phyloP scores from a whole-genome alignment of 2,113 vertebrate species.

The Sporophila hypoxantha region DNA sequence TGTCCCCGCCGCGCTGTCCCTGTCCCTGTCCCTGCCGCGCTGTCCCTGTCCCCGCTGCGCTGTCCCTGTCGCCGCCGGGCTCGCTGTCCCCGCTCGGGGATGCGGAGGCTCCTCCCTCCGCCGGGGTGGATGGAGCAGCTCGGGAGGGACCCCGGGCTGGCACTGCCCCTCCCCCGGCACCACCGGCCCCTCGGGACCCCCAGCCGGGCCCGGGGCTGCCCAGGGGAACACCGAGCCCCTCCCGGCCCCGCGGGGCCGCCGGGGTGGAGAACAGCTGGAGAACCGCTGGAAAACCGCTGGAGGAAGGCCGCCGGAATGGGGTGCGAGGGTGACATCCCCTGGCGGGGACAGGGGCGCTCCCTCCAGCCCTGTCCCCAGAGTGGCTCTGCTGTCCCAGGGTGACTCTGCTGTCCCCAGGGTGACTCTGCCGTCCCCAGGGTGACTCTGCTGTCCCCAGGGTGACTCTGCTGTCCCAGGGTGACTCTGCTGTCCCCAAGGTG shows the following conservation, averaged over 20 bases:
- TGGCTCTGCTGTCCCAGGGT: neutral
- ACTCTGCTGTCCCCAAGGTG: too few relatives aligned
- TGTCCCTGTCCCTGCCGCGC: neutral
- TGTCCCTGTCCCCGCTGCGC: neutral
- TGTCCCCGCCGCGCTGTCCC: neutral
- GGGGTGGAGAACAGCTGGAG: neutral
- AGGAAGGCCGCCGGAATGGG: neutral
- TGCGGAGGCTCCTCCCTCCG: conserved; percentile 19
- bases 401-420: too few relatives aligned
- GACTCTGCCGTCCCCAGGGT: too few relatives aligned
- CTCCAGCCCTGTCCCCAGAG: neutral
- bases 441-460: too few relatives aligned
- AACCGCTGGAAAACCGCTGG: too few relatives aligned
- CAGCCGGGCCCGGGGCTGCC: neutral
- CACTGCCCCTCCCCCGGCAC: neutral
- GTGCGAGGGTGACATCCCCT: accelerated
- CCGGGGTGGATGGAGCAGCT: neutral
- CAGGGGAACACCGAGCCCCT: accelerated
- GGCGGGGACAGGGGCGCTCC: neutral
- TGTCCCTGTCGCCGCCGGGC: neutral
- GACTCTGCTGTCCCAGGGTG: too few relatives aligned
- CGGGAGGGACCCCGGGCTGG: neutral
- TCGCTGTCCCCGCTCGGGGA: neutral
- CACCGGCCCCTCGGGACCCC: neutral
- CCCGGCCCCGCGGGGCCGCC: neutral